phyloP scores from a whole-genome alignment of 1,140 invertebrate species.

The Diuraphis noxia region DNA sequence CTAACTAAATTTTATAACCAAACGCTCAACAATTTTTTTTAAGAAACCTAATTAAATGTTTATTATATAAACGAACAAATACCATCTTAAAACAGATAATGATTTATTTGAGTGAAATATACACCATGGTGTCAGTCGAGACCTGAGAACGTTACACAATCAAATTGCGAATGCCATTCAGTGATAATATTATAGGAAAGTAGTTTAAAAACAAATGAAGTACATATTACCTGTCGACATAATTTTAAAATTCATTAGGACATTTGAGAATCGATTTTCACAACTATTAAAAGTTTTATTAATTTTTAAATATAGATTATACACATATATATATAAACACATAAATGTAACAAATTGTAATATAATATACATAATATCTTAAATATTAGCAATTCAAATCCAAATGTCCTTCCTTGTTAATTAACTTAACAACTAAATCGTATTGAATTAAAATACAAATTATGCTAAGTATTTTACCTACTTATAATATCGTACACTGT shows the following conservation, averaged over 20 bases:
- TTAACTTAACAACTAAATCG: not conserved
- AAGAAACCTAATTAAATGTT: not conserved
- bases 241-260: too few species aligned
- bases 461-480: not conserved
- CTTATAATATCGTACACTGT: not conserved
- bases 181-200: not conserved
- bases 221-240: too few species aligned
- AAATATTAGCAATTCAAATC: not conserved
- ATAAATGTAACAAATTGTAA: not conserved
- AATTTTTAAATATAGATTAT: not conserved
- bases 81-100: not conserved
- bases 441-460: not conserved
- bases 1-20: not conserved
- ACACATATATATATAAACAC: too few species aligned
- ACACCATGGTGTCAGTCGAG: not conserved
- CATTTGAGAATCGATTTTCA: too few species aligned
- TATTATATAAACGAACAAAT: not conserved
- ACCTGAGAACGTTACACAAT: not conserved
- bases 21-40: not conserved
- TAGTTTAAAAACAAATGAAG: not conserved
- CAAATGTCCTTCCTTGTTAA: not conserved
- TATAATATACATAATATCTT: not conserved
- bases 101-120: not conserved
- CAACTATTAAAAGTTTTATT: too few species aligned
- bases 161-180: not conserved